Evolutionary conservation across 2,113 vertebrate genomes (phyloP).

Genomic region (Pogonocichla stellata): DNA sequence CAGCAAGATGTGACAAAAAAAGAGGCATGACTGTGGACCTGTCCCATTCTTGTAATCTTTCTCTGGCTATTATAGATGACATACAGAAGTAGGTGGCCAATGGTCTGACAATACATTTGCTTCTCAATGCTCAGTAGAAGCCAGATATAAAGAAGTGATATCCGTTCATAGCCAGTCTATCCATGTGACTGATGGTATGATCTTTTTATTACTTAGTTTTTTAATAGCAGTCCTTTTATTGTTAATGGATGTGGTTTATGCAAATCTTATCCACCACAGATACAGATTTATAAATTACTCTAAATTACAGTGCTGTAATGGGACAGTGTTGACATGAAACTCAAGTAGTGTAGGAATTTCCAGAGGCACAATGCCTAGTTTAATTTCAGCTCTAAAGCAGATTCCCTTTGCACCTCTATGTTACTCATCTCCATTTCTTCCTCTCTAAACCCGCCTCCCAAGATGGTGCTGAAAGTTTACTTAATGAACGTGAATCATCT

Average conservation of each 20-base stretch:
- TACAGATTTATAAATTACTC: slow-evolving; percentile 2
- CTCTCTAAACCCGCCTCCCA: not conserved
- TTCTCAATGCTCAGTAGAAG: not conserved
- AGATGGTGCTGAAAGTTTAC: not conserved
- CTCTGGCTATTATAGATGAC: not conserved
- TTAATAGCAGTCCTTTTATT: not conserved
- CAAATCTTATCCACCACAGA: not conserved
- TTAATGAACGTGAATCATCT: not conserved
- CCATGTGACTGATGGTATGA: not conserved
- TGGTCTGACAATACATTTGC: not conserved
- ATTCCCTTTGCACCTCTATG: not conserved
- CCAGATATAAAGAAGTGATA: not conserved
- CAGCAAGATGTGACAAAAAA: not conserved
- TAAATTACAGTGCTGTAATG: slow-evolving; percentile 14
- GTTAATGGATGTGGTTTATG: slow-evolving; percentile 13
- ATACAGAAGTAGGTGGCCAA: not conserved
- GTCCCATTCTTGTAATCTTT: not conserved
- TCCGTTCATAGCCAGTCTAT: not conserved
- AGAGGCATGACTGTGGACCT: not conserved
- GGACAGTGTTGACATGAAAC: not conserved
- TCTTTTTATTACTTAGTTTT: not conserved
- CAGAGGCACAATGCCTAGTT: not conserved
- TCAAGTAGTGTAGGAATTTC: not conserved
- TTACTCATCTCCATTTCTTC: not conserved
- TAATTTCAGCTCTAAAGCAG: not conserved